phyloP scores from a whole-genome alignment of 2,113 vertebrate genomes.

The Nerophis ophidion region DNA sequence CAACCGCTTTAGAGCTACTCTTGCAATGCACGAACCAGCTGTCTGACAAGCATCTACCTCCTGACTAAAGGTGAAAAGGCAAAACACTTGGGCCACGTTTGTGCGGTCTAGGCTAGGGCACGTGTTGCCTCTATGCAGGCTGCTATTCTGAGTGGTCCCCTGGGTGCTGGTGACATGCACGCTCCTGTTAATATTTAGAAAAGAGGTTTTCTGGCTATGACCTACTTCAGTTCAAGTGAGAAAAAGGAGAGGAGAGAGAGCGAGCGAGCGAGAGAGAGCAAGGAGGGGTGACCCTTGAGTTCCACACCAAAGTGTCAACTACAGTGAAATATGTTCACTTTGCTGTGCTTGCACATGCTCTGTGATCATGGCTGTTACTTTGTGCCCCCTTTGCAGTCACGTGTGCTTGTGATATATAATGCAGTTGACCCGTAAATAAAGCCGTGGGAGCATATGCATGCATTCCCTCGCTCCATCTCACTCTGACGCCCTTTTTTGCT shows the following conservation, averaged over 20 bases:
- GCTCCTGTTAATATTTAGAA: constrained; percentile 70
- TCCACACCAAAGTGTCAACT: constrained; percentile 17
- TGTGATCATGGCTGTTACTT: background rate
- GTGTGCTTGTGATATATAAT: constrained; percentile 25
- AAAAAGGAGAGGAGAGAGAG: constrained; percentile 25
- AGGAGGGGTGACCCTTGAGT: constrained; percentile 19
- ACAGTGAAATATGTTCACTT: constrained; percentile 25
- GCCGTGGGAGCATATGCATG: constrained; percentile 20
- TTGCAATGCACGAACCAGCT: too few relatives aligned
- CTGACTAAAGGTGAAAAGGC: background rate
- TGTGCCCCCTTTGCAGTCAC: constrained; percentile 21
- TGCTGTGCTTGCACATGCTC: constrained; percentile 1
- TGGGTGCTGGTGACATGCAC: constrained; percentile 60
- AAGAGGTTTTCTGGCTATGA: constrained; percentile 69
- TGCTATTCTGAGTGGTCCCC: constrained; percentile 73
- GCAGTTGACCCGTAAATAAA: constrained; percentile 34
- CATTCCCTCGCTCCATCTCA: constrained; percentile 13
- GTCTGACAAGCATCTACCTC: background rate
- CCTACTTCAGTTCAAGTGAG: constrained; percentile 66
- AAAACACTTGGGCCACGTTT: background rate
- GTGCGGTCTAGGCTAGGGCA: constrained; percentile 35
- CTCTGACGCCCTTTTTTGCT: background rate
- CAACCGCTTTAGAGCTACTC: too few relatives aligned
- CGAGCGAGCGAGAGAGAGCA: constrained; percentile 26
- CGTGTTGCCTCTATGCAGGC: constrained; percentile 48